Evolutionary conservation across 2,113 vertebrate genomes (phyloP).

Genomic region (Psophia crepitans): DNA sequence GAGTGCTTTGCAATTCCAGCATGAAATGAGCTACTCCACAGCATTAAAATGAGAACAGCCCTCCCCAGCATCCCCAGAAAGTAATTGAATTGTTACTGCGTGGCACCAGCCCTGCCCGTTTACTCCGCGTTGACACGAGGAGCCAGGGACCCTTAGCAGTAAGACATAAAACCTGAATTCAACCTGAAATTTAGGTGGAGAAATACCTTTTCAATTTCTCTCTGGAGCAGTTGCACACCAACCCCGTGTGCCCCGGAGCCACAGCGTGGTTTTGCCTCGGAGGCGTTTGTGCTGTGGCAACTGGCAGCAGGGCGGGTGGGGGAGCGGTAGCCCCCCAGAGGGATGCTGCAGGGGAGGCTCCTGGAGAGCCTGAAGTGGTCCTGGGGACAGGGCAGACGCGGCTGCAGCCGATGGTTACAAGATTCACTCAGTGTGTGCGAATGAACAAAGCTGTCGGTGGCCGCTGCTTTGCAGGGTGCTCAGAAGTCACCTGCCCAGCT

Average conservation of each 20-base stretch:
- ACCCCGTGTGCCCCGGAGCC: rapidly evolving
- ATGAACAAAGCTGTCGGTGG: background rate
- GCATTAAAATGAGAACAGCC: constrained; percentile 38
- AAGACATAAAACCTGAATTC: background rate
- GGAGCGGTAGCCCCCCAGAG: background rate
- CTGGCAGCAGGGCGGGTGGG: background rate
- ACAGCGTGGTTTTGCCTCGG: background rate
- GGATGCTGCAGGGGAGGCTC: background rate
- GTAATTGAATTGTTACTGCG: background rate
- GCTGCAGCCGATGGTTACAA: background rate
- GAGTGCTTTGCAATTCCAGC: constrained; percentile 52
- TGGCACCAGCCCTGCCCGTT: background rate
- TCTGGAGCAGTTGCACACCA: background rate
- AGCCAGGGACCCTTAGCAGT: background rate
- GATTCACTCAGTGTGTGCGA: background rate
- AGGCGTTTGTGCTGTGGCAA: background rate
- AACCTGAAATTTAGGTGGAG: background rate
- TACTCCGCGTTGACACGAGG: background rate
- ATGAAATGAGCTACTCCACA: constrained; percentile 34
- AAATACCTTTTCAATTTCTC: background rate
- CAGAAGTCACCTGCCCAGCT: background rate
- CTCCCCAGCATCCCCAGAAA: constrained; percentile 23
- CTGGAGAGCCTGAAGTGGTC: background rate
- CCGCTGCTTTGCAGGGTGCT: background rate
- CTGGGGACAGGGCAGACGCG: rapidly evolving